Evolutionary conservation across 2,113 vertebrate genomes (phyloP).

Genomic region (Sebastes schlegelii): DNA sequence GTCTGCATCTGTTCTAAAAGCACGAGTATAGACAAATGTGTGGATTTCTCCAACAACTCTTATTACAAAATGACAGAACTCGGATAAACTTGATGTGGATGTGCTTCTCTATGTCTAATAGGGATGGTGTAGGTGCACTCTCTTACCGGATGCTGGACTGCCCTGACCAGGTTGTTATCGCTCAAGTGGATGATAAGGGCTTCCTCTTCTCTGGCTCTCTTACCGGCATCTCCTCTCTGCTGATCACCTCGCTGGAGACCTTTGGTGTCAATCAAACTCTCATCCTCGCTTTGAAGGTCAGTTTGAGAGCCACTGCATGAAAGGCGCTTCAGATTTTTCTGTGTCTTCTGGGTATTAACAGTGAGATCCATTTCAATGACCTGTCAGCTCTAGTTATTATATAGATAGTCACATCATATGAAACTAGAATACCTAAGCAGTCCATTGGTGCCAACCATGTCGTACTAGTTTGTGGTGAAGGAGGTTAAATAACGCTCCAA

Average conservation of each 20-base stretch:
- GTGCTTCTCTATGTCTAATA: slow-evolving; percentile 58
- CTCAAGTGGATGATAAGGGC: slow-evolving; percentile 90
- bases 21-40: too few relatives aligned
- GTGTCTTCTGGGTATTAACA: background rate
- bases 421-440: too few relatives aligned
- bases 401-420: too few relatives aligned
- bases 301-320: slow-evolving; percentile 6
- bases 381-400: too few relatives aligned
- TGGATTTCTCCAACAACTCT: background rate
- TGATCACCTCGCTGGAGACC: slow-evolving; percentile 90
- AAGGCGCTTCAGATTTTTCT: background rate
- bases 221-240: slow-evolving; percentile 87
- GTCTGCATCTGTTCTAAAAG: background rate
- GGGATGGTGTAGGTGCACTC: slow-evolving; percentile 87
- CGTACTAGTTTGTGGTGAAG: too few relatives aligned
- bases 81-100: background rate
- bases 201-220: slow-evolving; percentile 87
- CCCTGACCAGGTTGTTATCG: slow-evolving; percentile 84
- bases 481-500: too few relatives aligned
- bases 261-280: slow-evolving; percentile 86
- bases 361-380: slow-evolving; percentile 4
- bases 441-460: too few relatives aligned
- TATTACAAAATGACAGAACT: background rate
- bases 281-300: slow-evolving; percentile 84
- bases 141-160: slow-evolving; percentile 88